phyloP scores from a whole-genome alignment of 2,888 invertebrate species.

The Nowickia ferox region DNA sequence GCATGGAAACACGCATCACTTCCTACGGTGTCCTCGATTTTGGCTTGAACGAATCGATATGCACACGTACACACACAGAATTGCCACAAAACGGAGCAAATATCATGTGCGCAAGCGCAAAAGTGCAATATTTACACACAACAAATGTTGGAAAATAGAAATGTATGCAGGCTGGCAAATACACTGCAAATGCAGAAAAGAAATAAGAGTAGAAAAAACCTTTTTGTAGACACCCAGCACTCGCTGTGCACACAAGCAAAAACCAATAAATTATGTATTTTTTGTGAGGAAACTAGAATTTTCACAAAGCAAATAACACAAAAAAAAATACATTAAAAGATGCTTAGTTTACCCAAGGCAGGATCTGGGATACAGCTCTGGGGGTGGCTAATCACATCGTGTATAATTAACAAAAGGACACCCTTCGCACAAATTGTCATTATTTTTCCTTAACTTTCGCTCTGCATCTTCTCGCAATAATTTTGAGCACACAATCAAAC shows the following conservation, averaged over 20 bases:
- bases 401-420: constrained; percentile 12
- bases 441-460: not conserved
- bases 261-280: constrained; percentile 73
- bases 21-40: constrained; percentile 76
- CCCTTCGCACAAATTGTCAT: not conserved
- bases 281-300: constrained; percentile 30
- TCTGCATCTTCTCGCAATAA: not conserved
- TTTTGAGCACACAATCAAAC: constrained; percentile 27
- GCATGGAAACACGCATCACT: constrained; percentile 62
- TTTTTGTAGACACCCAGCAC: constrained; percentile 17
- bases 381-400: constrained; percentile 67
- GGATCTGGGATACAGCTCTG: constrained; percentile 76
- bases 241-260: constrained; percentile 61
- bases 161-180: constrained; percentile 27
- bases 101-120: constrained; percentile 60
- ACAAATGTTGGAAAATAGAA: constrained; percentile 4
- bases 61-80: constrained; percentile 57
- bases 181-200: constrained; percentile 34
- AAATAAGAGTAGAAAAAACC: constrained; percentile 20
- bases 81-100: constrained; percentile 58
- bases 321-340: constrained; percentile 5
- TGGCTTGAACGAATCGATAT: constrained; percentile 50
- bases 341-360: constrained; percentile 76
- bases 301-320: constrained; percentile 41
- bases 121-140: constrained; percentile 68